Evolutionary conservation across 1,140 invertebrate species (phyloP).

Genomic region (Ooceraea biroi): DNA sequence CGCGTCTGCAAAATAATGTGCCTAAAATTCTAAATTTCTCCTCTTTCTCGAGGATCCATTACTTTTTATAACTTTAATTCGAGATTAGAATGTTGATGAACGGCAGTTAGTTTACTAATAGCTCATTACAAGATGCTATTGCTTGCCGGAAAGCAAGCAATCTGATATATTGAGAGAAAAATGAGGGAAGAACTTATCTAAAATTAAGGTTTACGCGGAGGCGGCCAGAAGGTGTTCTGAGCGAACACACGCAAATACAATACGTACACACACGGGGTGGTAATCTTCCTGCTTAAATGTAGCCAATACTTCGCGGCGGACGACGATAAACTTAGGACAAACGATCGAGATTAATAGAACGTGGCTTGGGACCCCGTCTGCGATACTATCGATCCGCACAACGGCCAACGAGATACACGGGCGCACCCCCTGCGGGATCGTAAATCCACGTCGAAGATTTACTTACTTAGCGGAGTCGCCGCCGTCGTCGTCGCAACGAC

Average conservation of each 20-base stretch:
- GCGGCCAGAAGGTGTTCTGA: background rate
- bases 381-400: slow-evolving; percentile 70
- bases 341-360: slow-evolving; percentile 76
- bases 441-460: slow-evolving; percentile 74
- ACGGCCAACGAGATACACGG: slow-evolving; percentile 58
- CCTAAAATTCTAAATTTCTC: too few relatives aligned
- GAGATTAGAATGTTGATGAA: background rate
- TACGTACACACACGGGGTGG: background rate
- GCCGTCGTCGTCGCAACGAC: slow-evolving; percentile 11
- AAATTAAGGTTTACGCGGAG: slow-evolving; percentile 32
- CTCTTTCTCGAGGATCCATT: background rate
- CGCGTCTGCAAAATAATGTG: too few relatives aligned
- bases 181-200: slow-evolving; percentile 14
- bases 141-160: background rate
- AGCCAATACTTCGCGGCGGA: slow-evolving; percentile 40
- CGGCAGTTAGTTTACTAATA: slow-evolving; percentile 18
- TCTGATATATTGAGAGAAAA: background rate
- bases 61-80: slow-evolving; percentile 2
- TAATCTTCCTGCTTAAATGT: slow-evolving; percentile 50
- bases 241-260: too few relatives aligned
- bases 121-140: background rate
- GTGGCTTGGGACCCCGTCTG: slow-evolving; percentile 49
- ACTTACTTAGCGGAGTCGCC: slow-evolving; percentile 68
- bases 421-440: slow-evolving; percentile 55
- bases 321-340: slow-evolving; percentile 71